A percentile compares a stretch with the other conserved stretches of the same genome.
Conservation (phyloP, 2,888 invertebrate genomes). For the Salticus scenicus region DNA sequence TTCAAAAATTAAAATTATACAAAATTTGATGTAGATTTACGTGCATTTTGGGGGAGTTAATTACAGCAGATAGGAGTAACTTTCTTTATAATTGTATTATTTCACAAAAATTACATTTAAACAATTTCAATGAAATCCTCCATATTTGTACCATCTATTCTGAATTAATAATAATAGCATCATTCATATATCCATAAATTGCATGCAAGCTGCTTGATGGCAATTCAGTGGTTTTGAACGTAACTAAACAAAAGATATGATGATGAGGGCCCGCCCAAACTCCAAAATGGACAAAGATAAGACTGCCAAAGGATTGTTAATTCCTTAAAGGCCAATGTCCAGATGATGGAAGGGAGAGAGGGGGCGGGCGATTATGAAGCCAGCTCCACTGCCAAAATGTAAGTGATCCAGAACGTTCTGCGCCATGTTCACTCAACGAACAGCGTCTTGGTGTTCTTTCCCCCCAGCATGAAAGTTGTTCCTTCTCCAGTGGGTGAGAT, state of each 20-base stretch:
- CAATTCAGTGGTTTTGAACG: background rate
- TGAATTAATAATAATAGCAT: no score
- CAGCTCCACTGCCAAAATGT: conserved; percentile 59
- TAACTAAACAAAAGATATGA: background rate
- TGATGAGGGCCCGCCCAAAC: conserved; percentile 1
- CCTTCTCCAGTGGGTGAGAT: conserved; percentile 41
- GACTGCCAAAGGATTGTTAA: background rate
- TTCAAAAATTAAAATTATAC: no score
- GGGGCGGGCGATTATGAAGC: conserved; percentile 49
- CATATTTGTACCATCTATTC: no score
- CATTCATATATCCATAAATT: conserved; percentile 2
- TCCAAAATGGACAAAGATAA: background rate
- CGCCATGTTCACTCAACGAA: conserved; percentile 64
- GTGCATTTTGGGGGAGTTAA: no score
- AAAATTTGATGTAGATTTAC: no score
- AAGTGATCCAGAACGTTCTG: conserved; percentile 51
- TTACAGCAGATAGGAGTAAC: no score
- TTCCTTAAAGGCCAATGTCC: background rate
- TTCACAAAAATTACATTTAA: no score
- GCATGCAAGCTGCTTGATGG: background rate
- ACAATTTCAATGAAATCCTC: no score
- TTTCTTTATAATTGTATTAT: no score
- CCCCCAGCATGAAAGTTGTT: conserved; percentile 60
- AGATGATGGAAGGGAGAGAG: conserved; percentile 46
- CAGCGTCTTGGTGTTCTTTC: conserved; percentile 52